Conservation (phyloP, 2,113 vertebrate genomes). For the Haemorhous mexicanus region DNA sequence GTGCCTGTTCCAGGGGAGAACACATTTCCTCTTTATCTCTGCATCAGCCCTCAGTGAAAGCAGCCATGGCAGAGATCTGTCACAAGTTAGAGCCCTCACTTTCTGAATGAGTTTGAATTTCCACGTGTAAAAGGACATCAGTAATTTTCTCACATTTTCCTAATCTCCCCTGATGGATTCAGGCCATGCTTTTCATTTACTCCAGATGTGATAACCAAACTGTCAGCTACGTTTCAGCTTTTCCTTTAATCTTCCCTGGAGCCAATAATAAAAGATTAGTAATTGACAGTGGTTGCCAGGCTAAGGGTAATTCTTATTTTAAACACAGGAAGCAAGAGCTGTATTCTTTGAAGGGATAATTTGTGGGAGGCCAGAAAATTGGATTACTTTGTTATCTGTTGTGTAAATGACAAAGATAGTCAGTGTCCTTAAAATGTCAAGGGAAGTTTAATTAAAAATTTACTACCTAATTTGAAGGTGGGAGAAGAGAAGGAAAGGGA, state of each 20-base stretch:
- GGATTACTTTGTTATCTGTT: constrained; percentile 85
- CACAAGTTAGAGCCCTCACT: constrained; percentile 70
- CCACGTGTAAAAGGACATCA: constrained; percentile 85
- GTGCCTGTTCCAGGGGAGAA: not conserved
- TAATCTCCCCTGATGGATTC: constrained; percentile 93
- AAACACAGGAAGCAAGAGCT: constrained; percentile 76
- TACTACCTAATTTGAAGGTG: constrained; percentile 15
- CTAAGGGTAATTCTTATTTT: constrained; percentile 74
- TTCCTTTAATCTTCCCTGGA: constrained; percentile 88
- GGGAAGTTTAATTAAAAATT: constrained; percentile 72
- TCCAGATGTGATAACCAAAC: constrained; percentile 91
- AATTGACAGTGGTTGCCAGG: constrained; percentile 70
- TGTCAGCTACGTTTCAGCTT: constrained; percentile 85
- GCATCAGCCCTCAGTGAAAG: constrained; percentile 12
- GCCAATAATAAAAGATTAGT: constrained; percentile 87
- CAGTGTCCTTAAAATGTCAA: constrained; percentile 80
- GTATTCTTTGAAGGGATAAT: constrained; percentile 80
- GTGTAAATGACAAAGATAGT: constrained; percentile 85
- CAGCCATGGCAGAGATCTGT: constrained; percentile 12
- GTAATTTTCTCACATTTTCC: constrained; percentile 89
- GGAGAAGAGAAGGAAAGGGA: not conserved
- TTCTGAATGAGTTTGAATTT: constrained; percentile 74
- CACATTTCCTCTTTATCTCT: not conserved
- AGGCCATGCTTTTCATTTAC: constrained; percentile 95
- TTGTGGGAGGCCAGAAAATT: constrained; percentile 79